Evolutionary conservation across 2,113 vertebrate genomes (phyloP).

Genomic region (Trematocara marginatum): DNA sequence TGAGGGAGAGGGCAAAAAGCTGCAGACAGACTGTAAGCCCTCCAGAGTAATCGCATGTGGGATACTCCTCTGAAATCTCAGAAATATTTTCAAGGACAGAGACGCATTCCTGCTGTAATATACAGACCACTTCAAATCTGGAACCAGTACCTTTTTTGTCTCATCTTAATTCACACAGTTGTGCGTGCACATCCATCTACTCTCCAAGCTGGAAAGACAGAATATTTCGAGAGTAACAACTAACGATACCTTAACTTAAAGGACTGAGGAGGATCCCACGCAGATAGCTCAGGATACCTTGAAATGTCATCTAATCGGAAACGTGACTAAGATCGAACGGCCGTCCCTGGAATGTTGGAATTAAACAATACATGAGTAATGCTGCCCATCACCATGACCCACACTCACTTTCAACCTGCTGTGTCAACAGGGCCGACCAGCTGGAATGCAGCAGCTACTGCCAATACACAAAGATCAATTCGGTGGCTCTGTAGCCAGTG

Average conservation of each 20-base stretch:
- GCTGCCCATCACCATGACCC: conserved; percentile 19
- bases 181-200: not conserved
- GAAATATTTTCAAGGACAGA: conserved; percentile 11
- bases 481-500: not conserved
- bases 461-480: not conserved
- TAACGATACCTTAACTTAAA: not conserved
- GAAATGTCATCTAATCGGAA: conserved; percentile 36
- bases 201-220: not conserved
- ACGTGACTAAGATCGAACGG: conserved; percentile 43
- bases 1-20: not conserved
- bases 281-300: not conserved
- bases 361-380: conserved; percentile 45
- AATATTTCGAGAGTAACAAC: not conserved
- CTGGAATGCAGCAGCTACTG: conserved; percentile 57
- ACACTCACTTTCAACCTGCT: conserved; percentile 61
- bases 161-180: not conserved
- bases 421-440: conserved; percentile 51
- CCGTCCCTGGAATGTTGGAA: conserved; percentile 46
- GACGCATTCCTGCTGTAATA: conserved; percentile 15
- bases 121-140: not conserved
- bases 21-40: not conserved
- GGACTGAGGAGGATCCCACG: not conserved
- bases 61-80: not conserved
- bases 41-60: not conserved
- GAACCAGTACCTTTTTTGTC: not conserved